Evolutionary conservation across 2,113 vertebrate genomes (phyloP).

Genomic region (Onychorhynchus coronatus): DNA sequence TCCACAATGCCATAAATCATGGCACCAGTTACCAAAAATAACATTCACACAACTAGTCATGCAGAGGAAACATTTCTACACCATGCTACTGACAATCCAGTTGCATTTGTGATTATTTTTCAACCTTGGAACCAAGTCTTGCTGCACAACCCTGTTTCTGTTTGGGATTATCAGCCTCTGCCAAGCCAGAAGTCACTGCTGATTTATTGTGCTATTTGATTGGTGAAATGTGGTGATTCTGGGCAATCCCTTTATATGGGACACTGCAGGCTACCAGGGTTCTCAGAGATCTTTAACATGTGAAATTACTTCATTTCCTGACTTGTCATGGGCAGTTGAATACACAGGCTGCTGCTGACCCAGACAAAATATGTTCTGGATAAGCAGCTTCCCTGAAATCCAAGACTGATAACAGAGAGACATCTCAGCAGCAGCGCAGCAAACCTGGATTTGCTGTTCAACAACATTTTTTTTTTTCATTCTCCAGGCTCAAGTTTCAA

Average conservation of each 20-base stretch:
- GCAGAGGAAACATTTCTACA: neutral
- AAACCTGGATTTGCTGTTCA: neutral
- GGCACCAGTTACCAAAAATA: neutral
- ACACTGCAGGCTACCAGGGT: neutral
- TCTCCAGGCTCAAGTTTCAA: neutral
- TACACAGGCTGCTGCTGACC: neutral
- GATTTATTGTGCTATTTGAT: neutral
- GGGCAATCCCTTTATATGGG: neutral
- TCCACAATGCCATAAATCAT: neutral
- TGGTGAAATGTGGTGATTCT: neutral
- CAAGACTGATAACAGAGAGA: neutral
- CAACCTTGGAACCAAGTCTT: neutral
- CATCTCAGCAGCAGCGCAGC: neutral
- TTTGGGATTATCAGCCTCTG: neutral
- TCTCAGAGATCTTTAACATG: neutral
- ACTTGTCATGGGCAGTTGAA: neutral
- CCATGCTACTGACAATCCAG: neutral
- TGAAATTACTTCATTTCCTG: constrained; percentile 22
- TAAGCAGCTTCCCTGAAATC: neutral
- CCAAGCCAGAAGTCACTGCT: neutral
- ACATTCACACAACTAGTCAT: neutral
- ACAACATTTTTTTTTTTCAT: neutral
- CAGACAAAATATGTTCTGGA: neutral
- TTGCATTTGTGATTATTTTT: neutral
- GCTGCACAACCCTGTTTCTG: neutral